A percentile compares a stretch with the other conserved stretches of the same genome.
Evolutionary conservation across 2,797 vertebrate species (phyloP).

Genomic region (Fistularia tabacaria): DNA sequence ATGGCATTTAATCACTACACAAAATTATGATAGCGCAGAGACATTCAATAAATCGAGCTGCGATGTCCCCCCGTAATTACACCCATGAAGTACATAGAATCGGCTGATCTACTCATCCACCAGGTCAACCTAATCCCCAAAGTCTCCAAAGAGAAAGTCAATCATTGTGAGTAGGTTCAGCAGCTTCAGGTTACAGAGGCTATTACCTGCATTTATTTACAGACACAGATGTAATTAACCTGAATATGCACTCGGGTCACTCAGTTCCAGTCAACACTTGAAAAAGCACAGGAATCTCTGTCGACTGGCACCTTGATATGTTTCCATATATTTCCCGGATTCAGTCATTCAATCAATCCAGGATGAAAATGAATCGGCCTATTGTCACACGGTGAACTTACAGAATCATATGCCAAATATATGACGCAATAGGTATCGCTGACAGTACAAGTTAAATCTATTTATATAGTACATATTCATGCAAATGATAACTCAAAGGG

Average conservation of each 20-base stretch:
- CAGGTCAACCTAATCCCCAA: slow-evolving; percentile 69
- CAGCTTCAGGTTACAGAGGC: slow-evolving; percentile 51
- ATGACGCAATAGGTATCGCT: not conserved
- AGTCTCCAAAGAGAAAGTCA: slow-evolving; percentile 64
- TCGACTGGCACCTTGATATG: slow-evolving; percentile 11
- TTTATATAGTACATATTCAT: no score
- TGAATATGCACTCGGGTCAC: slow-evolving; percentile 51
- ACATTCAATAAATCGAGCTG: slow-evolving; percentile 51
- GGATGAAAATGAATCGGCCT: slow-evolving; percentile 1
- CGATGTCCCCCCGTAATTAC: slow-evolving; percentile 49
- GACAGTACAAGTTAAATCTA: no score
- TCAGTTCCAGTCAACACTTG: slow-evolving; percentile 39
- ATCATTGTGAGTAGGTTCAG: slow-evolving; percentile 54
- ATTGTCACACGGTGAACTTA: not conserved
- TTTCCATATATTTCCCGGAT: slow-evolving; percentile 2
- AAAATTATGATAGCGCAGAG: slow-evolving; percentile 47
- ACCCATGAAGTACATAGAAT: slow-evolving; percentile 52
- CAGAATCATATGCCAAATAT: not conserved
- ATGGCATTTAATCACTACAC: slow-evolving; percentile 32
- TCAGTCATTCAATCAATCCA: slow-evolving; percentile 8
- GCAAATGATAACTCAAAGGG: no score
- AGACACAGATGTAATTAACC: slow-evolving; percentile 68
- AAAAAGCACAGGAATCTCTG: slow-evolving; percentile 19
- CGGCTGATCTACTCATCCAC: slow-evolving; percentile 52
- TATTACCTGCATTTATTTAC: slow-evolving; percentile 65